Conservation (phyloP, 2,888 invertebrate species). For the Sinohyriopsis cumingii region DNA sequence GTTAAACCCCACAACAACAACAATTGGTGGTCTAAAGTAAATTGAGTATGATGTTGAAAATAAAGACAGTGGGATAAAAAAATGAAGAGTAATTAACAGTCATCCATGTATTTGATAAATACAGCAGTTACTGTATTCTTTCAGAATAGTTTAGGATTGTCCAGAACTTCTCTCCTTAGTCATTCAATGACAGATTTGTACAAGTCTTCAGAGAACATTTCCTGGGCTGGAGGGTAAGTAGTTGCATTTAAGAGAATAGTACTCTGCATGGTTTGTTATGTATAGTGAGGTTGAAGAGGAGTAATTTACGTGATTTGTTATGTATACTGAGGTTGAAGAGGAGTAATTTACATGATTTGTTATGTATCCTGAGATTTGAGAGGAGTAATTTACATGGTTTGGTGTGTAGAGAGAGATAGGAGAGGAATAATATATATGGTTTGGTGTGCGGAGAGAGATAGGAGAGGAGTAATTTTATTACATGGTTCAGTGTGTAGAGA, state of each 20-base stretch:
- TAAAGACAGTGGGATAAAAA: not conserved
- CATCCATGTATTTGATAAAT: not conserved
- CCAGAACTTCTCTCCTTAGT: conserved; percentile 85
- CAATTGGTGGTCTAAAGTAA: not conserved
- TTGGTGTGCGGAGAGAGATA: too few relatives aligned
- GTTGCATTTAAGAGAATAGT: not conserved
- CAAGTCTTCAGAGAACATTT: conserved; percentile 60
- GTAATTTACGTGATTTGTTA: too few relatives aligned
- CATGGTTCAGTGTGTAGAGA: too few relatives aligned
- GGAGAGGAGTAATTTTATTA: too few relatives aligned
- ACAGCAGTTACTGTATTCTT: conserved; percentile 2
- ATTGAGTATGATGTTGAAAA: not conserved
- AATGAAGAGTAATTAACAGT: not conserved
- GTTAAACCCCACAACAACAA: too few relatives aligned
- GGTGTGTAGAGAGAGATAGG: too few relatives aligned
- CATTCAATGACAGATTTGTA: conserved; percentile 86
- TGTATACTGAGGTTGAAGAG: too few relatives aligned
- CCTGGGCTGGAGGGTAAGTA: conserved; percentile 44
- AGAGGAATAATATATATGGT: too few relatives aligned
- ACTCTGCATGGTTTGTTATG: not conserved
- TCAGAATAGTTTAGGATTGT: conserved; percentile 66
- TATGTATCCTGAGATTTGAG: conserved; percentile 3
- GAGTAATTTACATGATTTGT: too few relatives aligned
- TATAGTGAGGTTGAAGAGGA: too few relatives aligned
- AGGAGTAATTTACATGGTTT: conserved; percentile 3